Evolutionary conservation across 2,113 vertebrate species (phyloP).

Genomic region (Melozone crissalis): DNA sequence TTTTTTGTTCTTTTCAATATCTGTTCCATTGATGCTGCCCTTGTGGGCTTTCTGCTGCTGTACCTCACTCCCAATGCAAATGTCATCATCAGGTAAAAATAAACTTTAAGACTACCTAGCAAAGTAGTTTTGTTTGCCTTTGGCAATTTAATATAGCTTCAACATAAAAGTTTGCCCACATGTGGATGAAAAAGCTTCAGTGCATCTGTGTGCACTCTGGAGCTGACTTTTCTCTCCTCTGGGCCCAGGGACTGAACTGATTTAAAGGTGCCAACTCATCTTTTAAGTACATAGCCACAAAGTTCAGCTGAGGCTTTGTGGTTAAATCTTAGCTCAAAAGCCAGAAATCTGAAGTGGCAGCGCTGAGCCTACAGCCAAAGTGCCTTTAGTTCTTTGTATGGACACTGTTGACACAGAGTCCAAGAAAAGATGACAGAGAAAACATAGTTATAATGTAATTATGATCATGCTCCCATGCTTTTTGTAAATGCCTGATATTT

Average conservation of each 20-base stretch:
- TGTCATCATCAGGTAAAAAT: constrained; percentile 67
- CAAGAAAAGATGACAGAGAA: neutral
- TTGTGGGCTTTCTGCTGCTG: constrained; percentile 44
- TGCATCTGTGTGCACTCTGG: neutral
- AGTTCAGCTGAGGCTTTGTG: constrained; percentile 37
- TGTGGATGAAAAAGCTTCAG: constrained; percentile 39
- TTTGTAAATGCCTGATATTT: neutral
- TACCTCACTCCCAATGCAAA: constrained; percentile 63
- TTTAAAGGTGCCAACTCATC: constrained; percentile 56
- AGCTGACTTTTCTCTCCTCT: constrained; percentile 42
- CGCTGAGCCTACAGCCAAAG: neutral
- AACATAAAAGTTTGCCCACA: constrained; percentile 47
- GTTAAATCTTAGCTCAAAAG: constrained; percentile 20
- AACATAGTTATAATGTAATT: neutral
- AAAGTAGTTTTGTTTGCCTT: constrained; percentile 69
- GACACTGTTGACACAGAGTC: neutral
- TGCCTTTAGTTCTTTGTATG: neutral
- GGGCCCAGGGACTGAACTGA: constrained; percentile 11
- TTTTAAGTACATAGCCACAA: constrained; percentile 47
- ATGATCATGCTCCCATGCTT: neutral
- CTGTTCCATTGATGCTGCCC: constrained; percentile 31
- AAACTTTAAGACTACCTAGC: constrained; percentile 50
- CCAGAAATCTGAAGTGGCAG: neutral
- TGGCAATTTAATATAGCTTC: constrained; percentile 64
- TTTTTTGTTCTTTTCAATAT: constrained; percentile 54